Conservation (phyloP, 2,113 vertebrate genomes). For the Lamprologus lemairii region DNA sequence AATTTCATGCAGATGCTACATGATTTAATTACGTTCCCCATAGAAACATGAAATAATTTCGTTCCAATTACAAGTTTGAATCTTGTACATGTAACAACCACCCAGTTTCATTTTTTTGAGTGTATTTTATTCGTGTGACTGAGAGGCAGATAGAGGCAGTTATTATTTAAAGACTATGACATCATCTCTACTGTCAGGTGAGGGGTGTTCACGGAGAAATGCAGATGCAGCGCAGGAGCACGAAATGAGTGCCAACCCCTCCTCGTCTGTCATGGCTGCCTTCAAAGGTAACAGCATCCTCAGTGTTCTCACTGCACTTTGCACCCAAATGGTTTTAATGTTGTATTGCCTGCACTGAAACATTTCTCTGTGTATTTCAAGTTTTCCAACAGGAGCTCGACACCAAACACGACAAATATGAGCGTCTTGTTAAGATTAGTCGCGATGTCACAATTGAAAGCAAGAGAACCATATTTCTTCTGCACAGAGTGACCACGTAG, state of each 20-base stretch:
- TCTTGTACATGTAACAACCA: background rate
- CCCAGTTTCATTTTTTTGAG: background rate
- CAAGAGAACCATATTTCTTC: slow-evolving; percentile 93
- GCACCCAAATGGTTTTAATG: background rate
- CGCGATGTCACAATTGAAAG: slow-evolving; percentile 96
- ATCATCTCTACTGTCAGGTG: slow-evolving; percentile 46
- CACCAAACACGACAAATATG: slow-evolving; percentile 89
- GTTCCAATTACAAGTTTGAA: background rate
- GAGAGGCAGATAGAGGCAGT: background rate
- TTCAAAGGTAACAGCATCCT: slow-evolving; percentile 77
- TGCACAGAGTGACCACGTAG: slow-evolving; percentile 90
- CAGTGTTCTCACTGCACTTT: background rate
- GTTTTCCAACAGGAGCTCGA: slow-evolving; percentile 94
- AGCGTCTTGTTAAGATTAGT: slow-evolving; percentile 92
- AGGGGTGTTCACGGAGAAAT: slow-evolving; percentile 77
- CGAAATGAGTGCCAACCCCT: slow-evolving; percentile 59
- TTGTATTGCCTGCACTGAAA: background rate
- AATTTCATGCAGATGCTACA: background rate
- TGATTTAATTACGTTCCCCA: background rate
- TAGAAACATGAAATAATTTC: background rate
- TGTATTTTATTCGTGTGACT: background rate
- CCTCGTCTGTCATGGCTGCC: slow-evolving; percentile 75
- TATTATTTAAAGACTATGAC: background rate
- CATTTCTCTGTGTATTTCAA: slow-evolving; percentile 24
- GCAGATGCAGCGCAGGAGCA: slow-evolving; percentile 72